Evolutionary conservation across 2,888 invertebrate species (phyloP), one percentile per base, ranked within the genome.

Genomic region (Tridacna crocea): DNA sequence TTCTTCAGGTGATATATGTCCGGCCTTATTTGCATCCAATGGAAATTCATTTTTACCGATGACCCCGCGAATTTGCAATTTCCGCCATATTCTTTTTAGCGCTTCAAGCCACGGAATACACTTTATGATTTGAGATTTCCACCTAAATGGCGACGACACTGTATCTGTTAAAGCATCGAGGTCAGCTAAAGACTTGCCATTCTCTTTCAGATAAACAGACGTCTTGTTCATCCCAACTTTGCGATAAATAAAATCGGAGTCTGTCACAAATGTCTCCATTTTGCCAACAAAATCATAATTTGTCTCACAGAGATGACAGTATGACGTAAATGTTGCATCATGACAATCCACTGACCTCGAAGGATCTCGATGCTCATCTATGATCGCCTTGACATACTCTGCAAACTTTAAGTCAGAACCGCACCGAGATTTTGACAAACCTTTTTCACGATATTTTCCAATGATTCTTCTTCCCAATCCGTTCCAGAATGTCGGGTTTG

Each of bases 281-380:
- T 89, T 88, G 4, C 89, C 91, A 4, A 90, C 78, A 63, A 87
- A 89, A 22, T 88, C 81, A 63, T 89, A 89, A 13, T 74, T 72
- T 17, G 79, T 51, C 12, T 83, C 78, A 51, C 91, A 91, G 17
- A 87, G 83, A 17, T 77, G 79, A 70, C 90, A 88, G 15, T 83
- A 81, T 8, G 84, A 77, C 27, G 79, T 79, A 17, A 86, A 88
- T 8, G 83, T 86, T 0, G 84, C 66, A 76, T 89, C 90, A 51
- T 91, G 91, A 15, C 83, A 82, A 65, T 91, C 88, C 3, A 82
- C 72, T 0, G 75, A 68, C 12, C 61, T 66, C 0, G 68, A 66
- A 0, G 76, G 61, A 19, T 19, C 26, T 51, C 26, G 75, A 73
- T 89, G 83, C 17, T 82, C 48, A 12, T 74, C 17, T 4, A 87